Conservation (phyloP, 2,797 vertebrate genomes). For the Dermochelys coriacea region DNA sequence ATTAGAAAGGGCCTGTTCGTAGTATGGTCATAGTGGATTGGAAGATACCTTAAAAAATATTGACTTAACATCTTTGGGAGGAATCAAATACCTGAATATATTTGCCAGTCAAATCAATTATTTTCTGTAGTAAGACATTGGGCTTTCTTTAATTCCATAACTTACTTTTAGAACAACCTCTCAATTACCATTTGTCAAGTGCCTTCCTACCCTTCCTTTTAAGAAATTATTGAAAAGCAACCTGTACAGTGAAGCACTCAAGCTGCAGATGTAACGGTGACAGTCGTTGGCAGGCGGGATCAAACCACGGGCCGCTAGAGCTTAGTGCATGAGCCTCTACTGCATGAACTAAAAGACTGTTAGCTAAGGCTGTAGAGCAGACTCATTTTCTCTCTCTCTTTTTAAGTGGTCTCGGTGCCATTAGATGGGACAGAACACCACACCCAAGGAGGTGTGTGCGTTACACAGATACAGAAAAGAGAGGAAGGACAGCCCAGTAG, state of each 20-base stretch:
- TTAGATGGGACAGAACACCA: no score
- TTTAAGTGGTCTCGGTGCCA: no score
- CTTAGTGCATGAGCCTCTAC: no score
- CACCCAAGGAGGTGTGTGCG: no score
- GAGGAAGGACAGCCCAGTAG: neutral
- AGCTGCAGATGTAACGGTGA: neutral
- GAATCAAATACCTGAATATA: neutral
- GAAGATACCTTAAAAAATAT: neutral
- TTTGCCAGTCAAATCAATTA: neutral
- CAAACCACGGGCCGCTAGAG: no score
- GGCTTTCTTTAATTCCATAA: neutral
- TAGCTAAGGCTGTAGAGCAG: no score
- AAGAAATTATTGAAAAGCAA: neutral
- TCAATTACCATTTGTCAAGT: neutral
- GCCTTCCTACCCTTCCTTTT: neutral
- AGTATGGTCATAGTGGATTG: neutral
- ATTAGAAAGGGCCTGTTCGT: neutral
- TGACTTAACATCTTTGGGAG: neutral
- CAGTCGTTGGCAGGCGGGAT: rapidly evolving
- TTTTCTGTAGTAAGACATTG: neutral
- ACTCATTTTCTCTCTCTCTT: no score
- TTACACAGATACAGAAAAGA: neutral
- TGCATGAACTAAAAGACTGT: no score
- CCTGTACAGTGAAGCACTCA: neutral
- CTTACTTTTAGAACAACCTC: neutral